A percentile compares a stretch with the other conserved stretches of the same genome.
Evolutionary conservation across 2,797 vertebrate species (phyloP).

Genomic region (Sternotherus odoratus): DNA sequence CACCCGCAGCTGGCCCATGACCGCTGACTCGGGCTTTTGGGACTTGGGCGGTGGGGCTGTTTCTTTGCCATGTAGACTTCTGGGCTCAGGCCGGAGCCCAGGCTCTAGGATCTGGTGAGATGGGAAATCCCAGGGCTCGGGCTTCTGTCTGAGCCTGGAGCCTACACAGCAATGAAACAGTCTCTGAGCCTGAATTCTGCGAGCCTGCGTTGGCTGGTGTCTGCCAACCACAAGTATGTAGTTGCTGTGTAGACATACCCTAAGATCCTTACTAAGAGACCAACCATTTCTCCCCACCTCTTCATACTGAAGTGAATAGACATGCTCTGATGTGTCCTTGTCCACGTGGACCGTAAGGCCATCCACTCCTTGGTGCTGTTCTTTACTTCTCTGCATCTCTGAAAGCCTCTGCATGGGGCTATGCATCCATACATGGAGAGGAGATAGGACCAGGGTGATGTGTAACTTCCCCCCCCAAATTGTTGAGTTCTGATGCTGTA

Average conservation of each 20-base stretch:
- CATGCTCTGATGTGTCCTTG: not conserved
- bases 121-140: not conserved
- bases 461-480: not conserved
- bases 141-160: not conserved
- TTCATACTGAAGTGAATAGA: not conserved
- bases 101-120: not conserved
- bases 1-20: not conserved
- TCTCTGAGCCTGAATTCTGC: not conserved
- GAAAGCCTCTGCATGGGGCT: not conserved
- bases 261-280: not conserved
- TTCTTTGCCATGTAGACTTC: not conserved
- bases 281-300: not conserved
- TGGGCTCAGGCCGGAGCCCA: not conserved
- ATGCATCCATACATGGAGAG: not conserved
- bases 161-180: not conserved
- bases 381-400: not conserved
- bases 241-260: not conserved
- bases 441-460: not conserved
- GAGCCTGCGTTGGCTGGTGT: not conserved
- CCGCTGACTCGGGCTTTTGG: not conserved
- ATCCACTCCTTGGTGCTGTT: accelerated
- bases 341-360: not conserved
- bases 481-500: not conserved
- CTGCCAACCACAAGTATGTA: not conserved
- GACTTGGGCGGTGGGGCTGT: not conserved